A percentile compares a stretch with the other conserved stretches of the same genome.
Conservation (phyloP, 1,140 invertebrate species). For the Pygmarrhopalites habei region DNA sequence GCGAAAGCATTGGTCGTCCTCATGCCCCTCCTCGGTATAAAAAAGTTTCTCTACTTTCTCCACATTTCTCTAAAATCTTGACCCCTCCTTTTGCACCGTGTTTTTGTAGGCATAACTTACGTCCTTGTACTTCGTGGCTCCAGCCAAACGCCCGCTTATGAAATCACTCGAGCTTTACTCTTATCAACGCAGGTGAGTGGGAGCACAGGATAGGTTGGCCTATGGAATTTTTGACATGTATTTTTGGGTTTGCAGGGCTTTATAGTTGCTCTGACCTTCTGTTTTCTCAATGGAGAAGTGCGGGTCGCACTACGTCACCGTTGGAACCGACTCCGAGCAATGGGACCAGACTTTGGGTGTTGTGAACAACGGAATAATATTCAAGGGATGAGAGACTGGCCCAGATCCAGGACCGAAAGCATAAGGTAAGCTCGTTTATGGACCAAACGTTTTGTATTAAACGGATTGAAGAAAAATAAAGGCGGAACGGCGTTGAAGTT, state of each 20-base stretch:
- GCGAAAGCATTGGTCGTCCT: conserved; percentile 79
- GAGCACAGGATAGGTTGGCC: too few species aligned
- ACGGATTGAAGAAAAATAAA: not conserved
- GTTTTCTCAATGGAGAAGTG: conserved; percentile 87
- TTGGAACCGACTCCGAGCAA: conserved; percentile 49
- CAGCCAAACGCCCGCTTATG: conserved; percentile 29
- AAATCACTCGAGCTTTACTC: conserved; percentile 56
- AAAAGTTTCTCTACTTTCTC: too few species aligned
- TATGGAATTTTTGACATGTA: too few species aligned
- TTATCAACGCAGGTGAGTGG: conserved; percentile 68
- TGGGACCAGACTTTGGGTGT: conserved; percentile 9
- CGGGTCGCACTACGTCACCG: conserved; percentile 74
- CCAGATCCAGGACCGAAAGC: conserved; percentile 67
- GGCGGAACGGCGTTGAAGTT: not conserved
- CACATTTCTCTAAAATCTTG: too few species aligned
- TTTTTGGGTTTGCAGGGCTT: conserved; percentile 57
- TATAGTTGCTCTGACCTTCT: conserved; percentile 79
- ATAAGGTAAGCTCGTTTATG: conserved; percentile 54
- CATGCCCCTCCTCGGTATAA: conserved; percentile 79
- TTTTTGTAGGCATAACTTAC: too few species aligned
- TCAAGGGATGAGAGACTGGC: conserved; percentile 53
- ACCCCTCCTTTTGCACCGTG: too few species aligned
- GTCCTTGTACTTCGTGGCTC: conserved; percentile 68
- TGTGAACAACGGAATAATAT: conserved; percentile 13
- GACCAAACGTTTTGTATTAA: not conserved